These are phyloP conservation scores for Brachionus calyciflorus DNA, from an alignment of 1,140 invertebrate species.

Conservation along the genomic window DNA sequence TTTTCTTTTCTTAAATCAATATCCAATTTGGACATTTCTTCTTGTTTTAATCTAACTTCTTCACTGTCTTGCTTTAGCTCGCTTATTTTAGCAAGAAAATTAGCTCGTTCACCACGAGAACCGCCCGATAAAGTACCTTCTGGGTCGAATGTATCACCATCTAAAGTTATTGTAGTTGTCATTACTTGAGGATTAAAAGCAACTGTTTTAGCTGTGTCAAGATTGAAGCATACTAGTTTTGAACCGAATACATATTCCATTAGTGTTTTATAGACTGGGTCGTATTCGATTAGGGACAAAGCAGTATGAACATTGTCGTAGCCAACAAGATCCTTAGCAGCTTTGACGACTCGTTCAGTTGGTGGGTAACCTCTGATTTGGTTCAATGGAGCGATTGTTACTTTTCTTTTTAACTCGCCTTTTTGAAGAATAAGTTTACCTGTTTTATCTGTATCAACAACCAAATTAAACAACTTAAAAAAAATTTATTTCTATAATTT, in stretches of 20 bases:
- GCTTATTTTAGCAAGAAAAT: slow-evolving; percentile 12
- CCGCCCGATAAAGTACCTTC: slow-evolving; percentile 83
- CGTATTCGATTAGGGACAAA: slow-evolving; percentile 76
- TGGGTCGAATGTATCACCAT: slow-evolving; percentile 87
- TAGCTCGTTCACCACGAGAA: slow-evolving; percentile 45
- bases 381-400: slow-evolving; percentile 86
- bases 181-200: slow-evolving; percentile 67
- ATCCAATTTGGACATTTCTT: slow-evolving; percentile 61
- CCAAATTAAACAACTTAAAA: slow-evolving; percentile 73
- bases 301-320: slow-evolving; percentile 74
- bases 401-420: slow-evolving; percentile 74
- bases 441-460: slow-evolving; percentile 81
- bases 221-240: slow-evolving; percentile 76
- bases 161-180: slow-evolving; percentile 76
- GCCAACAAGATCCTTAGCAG: slow-evolving; percentile 61
- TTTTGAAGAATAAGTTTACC: slow-evolving; percentile 74
- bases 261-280: slow-evolving; percentile 68
- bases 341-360: slow-evolving; percentile 64
- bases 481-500: background rate
- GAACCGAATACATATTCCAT: slow-evolving; percentile 86
- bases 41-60: slow-evolving; percentile 63
- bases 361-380: slow-evolving; percentile 72
- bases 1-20: slow-evolving; percentile 1
- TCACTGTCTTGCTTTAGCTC: slow-evolving; percentile 54
- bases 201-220: slow-evolving; percentile 73